Conservation (phyloP, 1,140 invertebrate species). For the Drepana arcuata region DNA sequence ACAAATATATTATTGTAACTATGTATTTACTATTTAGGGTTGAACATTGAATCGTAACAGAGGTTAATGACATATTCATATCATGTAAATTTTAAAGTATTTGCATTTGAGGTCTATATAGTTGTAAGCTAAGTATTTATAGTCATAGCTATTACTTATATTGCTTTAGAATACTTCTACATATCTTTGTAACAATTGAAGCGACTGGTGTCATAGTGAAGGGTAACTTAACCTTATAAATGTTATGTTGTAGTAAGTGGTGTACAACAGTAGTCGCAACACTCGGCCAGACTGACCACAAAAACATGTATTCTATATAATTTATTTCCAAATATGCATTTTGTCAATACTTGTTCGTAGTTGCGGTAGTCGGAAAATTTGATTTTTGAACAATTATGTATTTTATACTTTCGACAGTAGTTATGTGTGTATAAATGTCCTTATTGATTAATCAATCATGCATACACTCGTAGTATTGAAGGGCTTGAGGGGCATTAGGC, state of each 20-base stretch:
- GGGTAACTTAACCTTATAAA: no score
- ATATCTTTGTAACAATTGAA: conserved; percentile 64
- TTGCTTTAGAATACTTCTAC: conserved; percentile 69
- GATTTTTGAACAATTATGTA: conserved; percentile 7
- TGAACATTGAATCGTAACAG: conserved; percentile 56
- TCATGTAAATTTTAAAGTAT: conserved; percentile 70
- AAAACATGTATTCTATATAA: conserved; percentile 19
- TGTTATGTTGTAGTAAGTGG: conserved; percentile 17
- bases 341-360: conserved; percentile 40
- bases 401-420: conserved; percentile 40
- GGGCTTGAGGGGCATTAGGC: conserved; percentile 56
- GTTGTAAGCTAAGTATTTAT: conserved; percentile 66
- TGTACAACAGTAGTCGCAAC: conserved; percentile 16
- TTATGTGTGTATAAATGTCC: conserved; percentile 59
- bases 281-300: conserved; percentile 32
- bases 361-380: conserved; percentile 20
- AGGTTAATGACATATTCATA: conserved; percentile 69
- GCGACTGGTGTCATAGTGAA: conserved; percentile 41
- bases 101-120: conserved; percentile 71
- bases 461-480: conserved; percentile 66
- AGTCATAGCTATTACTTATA: conserved; percentile 66
- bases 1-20: conserved; percentile 36
- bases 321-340: conserved; percentile 63
- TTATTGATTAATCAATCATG: conserved; percentile 64
- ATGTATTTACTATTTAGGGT: conserved; percentile 36